Base-by-base conservation (phyloP, 2,888 invertebrate species). In the Zygothrica quintamaculata region DNA sequence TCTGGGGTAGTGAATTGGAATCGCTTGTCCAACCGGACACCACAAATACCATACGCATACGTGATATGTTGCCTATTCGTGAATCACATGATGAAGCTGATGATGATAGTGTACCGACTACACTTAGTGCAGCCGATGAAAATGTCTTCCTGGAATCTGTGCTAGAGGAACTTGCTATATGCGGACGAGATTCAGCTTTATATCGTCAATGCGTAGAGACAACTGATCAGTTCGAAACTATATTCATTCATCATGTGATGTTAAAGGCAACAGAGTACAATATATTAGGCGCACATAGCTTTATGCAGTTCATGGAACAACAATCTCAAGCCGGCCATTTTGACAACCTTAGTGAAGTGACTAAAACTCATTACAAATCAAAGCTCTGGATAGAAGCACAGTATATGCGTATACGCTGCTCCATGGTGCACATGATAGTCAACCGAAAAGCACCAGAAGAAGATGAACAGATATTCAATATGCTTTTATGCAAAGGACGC, bases 401-500 rank as follows among this genome's bases (percentile, higher is more conserved):
- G 42, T 91, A 89, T 34, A 89, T 90, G 77, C 89, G 90, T 0
- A 79, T 91, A 16, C 89, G 90, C 3, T 91, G 90, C 50, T 90
- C 90, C 0, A 84, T 90, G 40, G 89, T 91, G 48, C 87, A 91
- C 53, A 74, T 88, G 37, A 87, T 91, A 22, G 88, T 87, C 0
- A 88, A 84, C 0, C 86, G 91, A 0, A 89, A 89, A 25, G 84
- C 89, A 16, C 25, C 76, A 0, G 69, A 78, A 1, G 90, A 91
- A 1, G 90, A 91, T 34, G 88, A 89, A 13, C 76, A 84, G 6
- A 89, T 91, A 15, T 73, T 90, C 1, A 87, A 88, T 8, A 75
- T 87, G 59, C 81, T 91, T 0, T 91, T 91, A 42, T 90, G 90
- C 65, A 90, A 88, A 42, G 86, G 90, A 7, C 90, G 90, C 0